phyloP scores from a whole-genome alignment of 2,797 vertebrate species.

The Helarctos malayanus region DNA sequence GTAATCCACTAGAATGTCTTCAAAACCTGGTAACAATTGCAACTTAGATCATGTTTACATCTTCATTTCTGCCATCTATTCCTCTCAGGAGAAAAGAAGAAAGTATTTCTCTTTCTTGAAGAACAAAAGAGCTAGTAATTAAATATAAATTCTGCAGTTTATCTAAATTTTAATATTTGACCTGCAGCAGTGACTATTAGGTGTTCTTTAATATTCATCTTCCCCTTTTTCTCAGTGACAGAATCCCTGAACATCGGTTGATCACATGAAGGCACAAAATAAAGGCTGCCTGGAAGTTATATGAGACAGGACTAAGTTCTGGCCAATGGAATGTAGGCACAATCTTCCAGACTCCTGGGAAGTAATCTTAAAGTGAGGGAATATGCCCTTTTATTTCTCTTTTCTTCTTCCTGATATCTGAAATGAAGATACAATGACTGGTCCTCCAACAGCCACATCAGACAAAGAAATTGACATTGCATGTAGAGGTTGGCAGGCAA shows the following conservation, averaged over 20 bases:
- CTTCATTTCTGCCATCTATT: neutral
- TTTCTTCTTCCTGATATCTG: neutral
- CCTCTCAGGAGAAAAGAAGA: neutral
- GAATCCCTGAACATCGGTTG: neutral
- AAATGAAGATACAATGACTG: neutral
- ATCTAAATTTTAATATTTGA: neutral
- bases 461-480: neutral
- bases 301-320: neutral
- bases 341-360: neutral
- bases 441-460: neutral
- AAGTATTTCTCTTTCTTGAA: neutral
- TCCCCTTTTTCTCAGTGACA: neutral
- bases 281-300: neutral
- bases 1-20: neutral
- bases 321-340: neutral
- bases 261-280: neutral
- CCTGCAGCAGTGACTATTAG: neutral
- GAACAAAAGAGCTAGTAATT: neutral
- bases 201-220: neutral
- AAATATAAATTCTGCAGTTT: conserved; percentile 41
- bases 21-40: neutral
- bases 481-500: neutral
- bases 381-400: neutral
- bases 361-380: neutral
- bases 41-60: neutral